Percentiles rank a stretch among this genome's conserved stretches.
Conservation (phyloP, 2,797 vertebrate species). For the Scarus forsteni region DNA sequence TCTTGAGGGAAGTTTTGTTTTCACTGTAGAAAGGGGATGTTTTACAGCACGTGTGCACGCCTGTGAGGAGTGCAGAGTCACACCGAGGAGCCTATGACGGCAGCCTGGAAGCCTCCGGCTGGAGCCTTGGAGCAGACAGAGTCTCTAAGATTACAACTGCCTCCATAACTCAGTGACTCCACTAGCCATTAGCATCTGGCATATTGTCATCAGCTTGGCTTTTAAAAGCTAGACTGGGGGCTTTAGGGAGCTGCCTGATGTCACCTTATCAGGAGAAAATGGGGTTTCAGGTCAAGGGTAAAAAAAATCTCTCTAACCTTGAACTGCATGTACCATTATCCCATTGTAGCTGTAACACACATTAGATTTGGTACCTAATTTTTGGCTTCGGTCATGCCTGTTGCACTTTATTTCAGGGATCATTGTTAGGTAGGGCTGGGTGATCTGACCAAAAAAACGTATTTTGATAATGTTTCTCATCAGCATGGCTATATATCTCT, state of each 20-base stretch:
- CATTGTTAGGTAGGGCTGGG: neutral
- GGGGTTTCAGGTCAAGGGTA: constrained; percentile 47
- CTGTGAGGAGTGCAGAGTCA: constrained; percentile 22
- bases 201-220: constrained; percentile 51
- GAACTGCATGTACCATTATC: constrained; percentile 14
- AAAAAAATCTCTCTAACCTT: constrained; percentile 40
- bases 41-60: constrained; percentile 39
- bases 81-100: constrained; percentile 50
- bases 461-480: no score
- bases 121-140: constrained; percentile 62
- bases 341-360: constrained; percentile 8
- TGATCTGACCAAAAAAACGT: no score
- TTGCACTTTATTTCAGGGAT: constrained; percentile 9
- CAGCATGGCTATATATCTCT: no score
- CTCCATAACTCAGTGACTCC: constrained; percentile 64
- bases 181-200: constrained; percentile 65
- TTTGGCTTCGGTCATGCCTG: neutral
- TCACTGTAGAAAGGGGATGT: constrained; percentile 56
- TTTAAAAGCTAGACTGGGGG: constrained; percentile 61
- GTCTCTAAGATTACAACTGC: constrained; percentile 58
- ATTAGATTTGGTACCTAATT: constrained; percentile 9
- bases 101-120: constrained; percentile 70
- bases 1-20: constrained; percentile 63
- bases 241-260: constrained; percentile 49
- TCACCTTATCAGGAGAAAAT: constrained; percentile 52